phyloP scores from a whole-genome alignment of 2,797 vertebrate genomes.

The Hybognathus amarus region DNA sequence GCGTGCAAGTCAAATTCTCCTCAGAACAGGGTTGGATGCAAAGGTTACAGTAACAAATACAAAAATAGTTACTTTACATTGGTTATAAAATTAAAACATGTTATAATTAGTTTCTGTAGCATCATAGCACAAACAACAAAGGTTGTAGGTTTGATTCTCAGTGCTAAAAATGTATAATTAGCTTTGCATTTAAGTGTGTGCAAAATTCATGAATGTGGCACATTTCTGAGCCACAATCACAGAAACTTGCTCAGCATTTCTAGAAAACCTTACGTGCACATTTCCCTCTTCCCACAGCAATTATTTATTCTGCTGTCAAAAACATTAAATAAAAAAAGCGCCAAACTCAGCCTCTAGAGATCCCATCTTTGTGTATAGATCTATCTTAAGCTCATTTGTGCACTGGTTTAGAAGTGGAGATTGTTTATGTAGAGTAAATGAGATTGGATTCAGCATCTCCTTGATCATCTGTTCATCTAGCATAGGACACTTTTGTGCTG shows the following conservation, averaged over 20 bases:
- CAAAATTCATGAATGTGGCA: neutral
- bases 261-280: neutral
- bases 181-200: neutral
- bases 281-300: neutral
- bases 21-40: neutral
- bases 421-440: neutral
- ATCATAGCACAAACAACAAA: neutral
- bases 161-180: neutral
- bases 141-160: neutral
- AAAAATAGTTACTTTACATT: neutral
- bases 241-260: neutral
- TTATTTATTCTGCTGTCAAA: neutral
- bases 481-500: slow-evolving; percentile 1
- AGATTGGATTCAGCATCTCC: neutral
- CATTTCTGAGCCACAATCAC: neutral
- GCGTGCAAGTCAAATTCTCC: neutral
- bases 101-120: neutral
- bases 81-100: neutral
- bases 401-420: neutral
- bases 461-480: slow-evolving; percentile 27
- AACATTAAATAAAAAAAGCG: too few species aligned
- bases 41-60: neutral
- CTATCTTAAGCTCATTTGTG: neutral
- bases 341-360: neutral
- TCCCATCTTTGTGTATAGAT: too few species aligned